A percentile compares a stretch with the other conserved stretches of the same genome.
Evolutionary conservation across 1,140 invertebrate genomes (phyloP).

Genomic region (Drosophila sproati): DNA sequence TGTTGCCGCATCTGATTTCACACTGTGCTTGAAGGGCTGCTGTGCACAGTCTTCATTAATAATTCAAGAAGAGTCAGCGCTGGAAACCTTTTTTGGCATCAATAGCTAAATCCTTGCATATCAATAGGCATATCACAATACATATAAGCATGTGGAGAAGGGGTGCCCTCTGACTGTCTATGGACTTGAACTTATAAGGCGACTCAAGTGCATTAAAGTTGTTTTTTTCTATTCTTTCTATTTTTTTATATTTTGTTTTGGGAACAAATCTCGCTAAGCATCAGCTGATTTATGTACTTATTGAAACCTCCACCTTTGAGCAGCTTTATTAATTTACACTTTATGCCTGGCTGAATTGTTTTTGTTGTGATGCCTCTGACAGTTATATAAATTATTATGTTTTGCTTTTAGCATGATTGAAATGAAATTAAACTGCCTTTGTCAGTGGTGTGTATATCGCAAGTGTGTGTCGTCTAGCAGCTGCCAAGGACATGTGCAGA

Average conservation of each 20-base stretch:
- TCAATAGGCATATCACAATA: constrained; percentile 17
- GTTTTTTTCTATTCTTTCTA: background rate
- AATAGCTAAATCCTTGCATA: constrained; percentile 63
- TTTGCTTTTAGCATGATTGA: constrained; percentile 82
- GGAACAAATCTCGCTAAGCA: constrained; percentile 37
- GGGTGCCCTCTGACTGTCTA: background rate
- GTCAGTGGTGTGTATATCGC: constrained; percentile 34
- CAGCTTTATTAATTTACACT: constrained; percentile 69
- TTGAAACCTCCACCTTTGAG: constrained; percentile 4
- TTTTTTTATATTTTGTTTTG: background rate
- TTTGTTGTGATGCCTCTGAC: constrained; percentile 47
- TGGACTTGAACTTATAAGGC: constrained; percentile 12
- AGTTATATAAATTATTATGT: constrained; percentile 80
- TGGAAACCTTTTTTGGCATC: constrained; percentile 66
- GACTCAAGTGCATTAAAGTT: constrained; percentile 44
- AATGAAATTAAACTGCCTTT: constrained; percentile 80
- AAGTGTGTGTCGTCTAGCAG: constrained; percentile 62
- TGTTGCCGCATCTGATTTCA: constrained; percentile 53
- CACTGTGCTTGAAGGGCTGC: constrained; percentile 39
- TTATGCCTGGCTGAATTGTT: constrained; percentile 23
- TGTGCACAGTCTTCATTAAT: constrained; percentile 70
- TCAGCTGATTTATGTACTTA: constrained; percentile 63
- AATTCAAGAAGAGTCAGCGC: constrained; percentile 68
- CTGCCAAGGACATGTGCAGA: constrained; percentile 76
- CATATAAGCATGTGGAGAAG: constrained; percentile 13